phyloP scores from a whole-genome alignment of 2,888 invertebrate genomes.

The Thumatha senex region DNA sequence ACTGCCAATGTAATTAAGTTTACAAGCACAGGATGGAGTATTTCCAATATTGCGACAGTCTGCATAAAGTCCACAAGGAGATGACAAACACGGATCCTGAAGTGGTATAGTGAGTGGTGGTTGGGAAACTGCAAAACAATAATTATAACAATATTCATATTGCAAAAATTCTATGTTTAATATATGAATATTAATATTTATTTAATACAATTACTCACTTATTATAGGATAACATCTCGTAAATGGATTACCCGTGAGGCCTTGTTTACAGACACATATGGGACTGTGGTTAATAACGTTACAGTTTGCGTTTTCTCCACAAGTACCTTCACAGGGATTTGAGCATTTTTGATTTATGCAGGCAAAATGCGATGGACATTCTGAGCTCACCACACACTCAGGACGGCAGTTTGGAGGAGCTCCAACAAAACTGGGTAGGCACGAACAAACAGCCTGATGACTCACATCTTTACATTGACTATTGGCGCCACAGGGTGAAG shows the following conservation, averaged over 20 bases:
- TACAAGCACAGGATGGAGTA: conserved; percentile 84
- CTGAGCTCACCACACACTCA: conserved; percentile 88
- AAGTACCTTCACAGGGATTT: conserved; percentile 86
- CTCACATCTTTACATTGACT: conserved; percentile 90
- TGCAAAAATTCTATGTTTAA: no score
- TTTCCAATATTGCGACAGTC: conserved; percentile 83
- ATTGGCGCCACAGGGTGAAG: conserved; percentile 89
- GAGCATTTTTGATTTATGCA: conserved; percentile 88
- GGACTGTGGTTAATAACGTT: conserved; percentile 87
- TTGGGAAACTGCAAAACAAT: conserved; percentile 58
- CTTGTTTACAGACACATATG: conserved; percentile 88
- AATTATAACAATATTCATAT: not conserved
- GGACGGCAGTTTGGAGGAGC: conserved; percentile 88
- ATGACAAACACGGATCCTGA: conserved; percentile 85
- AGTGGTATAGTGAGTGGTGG: conserved; percentile 48
- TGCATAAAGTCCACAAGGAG: conserved; percentile 87
- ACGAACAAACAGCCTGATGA: conserved; percentile 88
- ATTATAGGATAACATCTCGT: conserved; percentile 86
- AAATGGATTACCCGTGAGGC: conserved; percentile 90
- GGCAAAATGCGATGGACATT: conserved; percentile 85
- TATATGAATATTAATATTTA: no score
- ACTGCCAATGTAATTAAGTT: conserved; percentile 83
- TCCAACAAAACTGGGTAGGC: conserved; percentile 85
- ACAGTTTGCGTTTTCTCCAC: conserved; percentile 85
- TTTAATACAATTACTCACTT: conserved; percentile 48